These are phyloP conservation scores for Gymnobelideus leadbeateri DNA, from an alignment of 2,113 vertebrate genomes.

Conservation along the genomic window DNA sequence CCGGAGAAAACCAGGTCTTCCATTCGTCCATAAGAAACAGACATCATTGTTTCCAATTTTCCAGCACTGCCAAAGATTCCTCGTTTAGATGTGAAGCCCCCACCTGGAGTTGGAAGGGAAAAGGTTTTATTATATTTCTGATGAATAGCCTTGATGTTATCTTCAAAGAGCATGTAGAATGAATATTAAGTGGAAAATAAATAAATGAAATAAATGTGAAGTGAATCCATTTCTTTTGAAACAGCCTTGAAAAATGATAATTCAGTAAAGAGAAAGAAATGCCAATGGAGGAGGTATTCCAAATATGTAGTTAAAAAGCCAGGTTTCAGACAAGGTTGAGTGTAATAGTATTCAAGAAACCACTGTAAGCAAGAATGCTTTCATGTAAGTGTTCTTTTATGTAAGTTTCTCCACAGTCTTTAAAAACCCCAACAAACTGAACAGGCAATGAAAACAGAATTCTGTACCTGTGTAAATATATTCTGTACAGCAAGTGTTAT, in stretches of 20 bases:
- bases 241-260: not conserved
- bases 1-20: conserved; percentile 97
- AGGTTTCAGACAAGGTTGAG: not conserved
- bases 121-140: not conserved
- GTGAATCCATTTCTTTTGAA: not conserved
- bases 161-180: not conserved
- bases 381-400: no score
- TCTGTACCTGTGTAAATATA: not conserved
- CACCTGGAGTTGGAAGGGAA: conserved; percentile 85
- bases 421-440: not conserved
- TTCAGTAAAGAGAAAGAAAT: not conserved
- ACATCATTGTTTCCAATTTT: conserved; percentile 97
- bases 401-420: not conserved
- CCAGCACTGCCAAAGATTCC: conserved; percentile 92
- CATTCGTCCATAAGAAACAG: conserved; percentile 91
- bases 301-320: not conserved
- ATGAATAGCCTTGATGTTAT: not conserved
- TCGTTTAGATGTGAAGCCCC: conserved; percentile 94
- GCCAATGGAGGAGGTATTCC: not conserved
- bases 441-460: not conserved
- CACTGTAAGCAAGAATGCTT: conserved; percentile 21
- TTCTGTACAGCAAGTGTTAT: conserved; percentile 30
- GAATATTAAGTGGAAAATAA: not conserved
- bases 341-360: conserved; percentile 9
- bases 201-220: not conserved